phyloP scores from a whole-genome alignment of 2,888 invertebrate species.

The Teleogryllus oceanicus region DNA sequence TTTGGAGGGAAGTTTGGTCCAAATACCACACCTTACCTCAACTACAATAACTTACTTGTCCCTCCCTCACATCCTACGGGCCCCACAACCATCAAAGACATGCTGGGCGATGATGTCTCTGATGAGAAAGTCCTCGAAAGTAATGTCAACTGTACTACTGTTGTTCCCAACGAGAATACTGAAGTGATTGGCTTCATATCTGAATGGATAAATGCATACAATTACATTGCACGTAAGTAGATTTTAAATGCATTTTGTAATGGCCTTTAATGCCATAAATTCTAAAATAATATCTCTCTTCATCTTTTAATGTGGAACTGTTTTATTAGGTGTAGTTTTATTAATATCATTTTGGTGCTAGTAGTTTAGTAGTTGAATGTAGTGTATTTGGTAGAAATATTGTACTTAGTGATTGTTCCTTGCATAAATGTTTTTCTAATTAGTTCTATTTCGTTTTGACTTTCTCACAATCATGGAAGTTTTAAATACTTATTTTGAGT shows the following conservation, averaged over 20 bases:
- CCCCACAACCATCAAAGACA: constrained; percentile 44
- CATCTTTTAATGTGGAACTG: too few species aligned
- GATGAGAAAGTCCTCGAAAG: constrained; percentile 42
- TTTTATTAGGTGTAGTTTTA: too few species aligned
- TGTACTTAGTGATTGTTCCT: too few species aligned
- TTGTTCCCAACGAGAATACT: constrained; percentile 50
- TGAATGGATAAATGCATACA: constrained; percentile 67
- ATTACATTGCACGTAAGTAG: constrained; percentile 66
- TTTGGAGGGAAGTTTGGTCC: constrained; percentile 35
- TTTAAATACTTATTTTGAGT: too few species aligned
- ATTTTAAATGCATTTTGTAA: neutral
- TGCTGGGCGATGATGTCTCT: constrained; percentile 45
- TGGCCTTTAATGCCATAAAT: too few species aligned
- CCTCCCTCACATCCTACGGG: constrained; percentile 42
- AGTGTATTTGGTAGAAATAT: too few species aligned
- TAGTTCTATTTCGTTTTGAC: too few species aligned
- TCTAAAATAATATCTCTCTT: too few species aligned
- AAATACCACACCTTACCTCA: constrained; percentile 26
- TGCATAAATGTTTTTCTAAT: too few species aligned
- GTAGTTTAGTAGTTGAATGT: too few species aligned
- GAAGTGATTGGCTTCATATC: constrained; percentile 62
- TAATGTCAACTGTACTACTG: constrained; percentile 53
- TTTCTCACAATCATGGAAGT: too few species aligned
- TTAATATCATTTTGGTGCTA: too few species aligned
- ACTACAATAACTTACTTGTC: constrained; percentile 40